These are phyloP conservation scores for Turnix velox DNA, from an alignment of 2,113 vertebrate species.

Conservation along the genomic window DNA sequence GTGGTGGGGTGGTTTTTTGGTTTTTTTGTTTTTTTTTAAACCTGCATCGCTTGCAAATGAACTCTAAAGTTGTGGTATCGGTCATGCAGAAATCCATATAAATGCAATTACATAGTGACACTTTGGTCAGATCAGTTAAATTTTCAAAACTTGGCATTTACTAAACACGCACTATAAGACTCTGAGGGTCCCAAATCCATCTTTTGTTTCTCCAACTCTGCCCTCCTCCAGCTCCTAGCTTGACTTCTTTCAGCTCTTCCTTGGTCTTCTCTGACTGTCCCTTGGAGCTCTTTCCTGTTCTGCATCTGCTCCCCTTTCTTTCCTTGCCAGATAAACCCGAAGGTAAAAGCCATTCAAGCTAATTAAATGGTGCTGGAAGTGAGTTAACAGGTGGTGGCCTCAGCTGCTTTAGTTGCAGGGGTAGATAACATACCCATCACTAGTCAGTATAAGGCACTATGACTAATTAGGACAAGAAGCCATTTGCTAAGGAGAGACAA, in stretches of 20 bases:
- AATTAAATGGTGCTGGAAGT: constrained; percentile 74
- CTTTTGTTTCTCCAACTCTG: not conserved
- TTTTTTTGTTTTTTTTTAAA: not conserved
- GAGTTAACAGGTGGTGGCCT: constrained; percentile 81
- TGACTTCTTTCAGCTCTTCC: constrained; percentile 1
- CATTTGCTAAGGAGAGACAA: constrained; percentile 57
- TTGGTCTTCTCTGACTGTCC: not conserved
- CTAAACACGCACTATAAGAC: not conserved
- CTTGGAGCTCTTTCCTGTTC: not conserved
- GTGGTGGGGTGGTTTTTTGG: not conserved
- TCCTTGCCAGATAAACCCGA: not conserved
- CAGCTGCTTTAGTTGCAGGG: constrained; percentile 69
- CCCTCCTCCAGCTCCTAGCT: not conserved
- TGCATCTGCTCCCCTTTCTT: constrained; percentile 38
- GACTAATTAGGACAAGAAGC: constrained; percentile 69
- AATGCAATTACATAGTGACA: not conserved
- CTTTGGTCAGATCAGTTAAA: not conserved
- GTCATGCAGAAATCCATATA: not conserved
- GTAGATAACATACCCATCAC: constrained; percentile 37
- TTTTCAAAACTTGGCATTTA: not conserved
- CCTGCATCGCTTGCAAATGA: not conserved
- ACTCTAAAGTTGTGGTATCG: not conserved
- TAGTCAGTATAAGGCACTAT: not conserved
- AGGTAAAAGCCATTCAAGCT: constrained; percentile 45
- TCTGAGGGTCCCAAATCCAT: not conserved